These are phyloP conservation scores for Bos javanicus DNA, from an alignment of 2,113 vertebrate species.

Conservation along the genomic window DNA sequence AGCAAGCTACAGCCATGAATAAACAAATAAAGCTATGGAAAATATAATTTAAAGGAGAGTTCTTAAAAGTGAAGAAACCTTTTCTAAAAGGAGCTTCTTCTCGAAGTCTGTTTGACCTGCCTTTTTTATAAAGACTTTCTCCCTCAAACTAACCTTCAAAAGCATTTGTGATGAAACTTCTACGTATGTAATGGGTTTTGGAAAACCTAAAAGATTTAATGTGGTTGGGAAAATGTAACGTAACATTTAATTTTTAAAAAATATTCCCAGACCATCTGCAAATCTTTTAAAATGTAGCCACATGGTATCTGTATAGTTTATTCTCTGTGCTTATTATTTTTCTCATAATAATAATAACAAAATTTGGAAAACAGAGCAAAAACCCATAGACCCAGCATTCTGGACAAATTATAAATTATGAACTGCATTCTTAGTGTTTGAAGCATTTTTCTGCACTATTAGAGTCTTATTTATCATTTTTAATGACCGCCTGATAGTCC, in stretches of 20 bases:
- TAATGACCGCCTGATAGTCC: neutral
- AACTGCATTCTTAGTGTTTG: neutral
- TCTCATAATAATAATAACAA: constrained; percentile 17
- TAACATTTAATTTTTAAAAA: neutral
- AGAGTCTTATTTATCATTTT: neutral
- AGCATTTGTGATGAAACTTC: neutral
- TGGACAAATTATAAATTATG: neutral
- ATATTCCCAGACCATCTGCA: neutral
- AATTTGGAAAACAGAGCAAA: neutral
- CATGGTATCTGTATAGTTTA: neutral
- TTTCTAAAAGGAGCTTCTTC: neutral
- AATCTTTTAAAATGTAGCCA: neutral
- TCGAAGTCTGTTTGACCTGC: neutral
- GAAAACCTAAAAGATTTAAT: constrained; percentile 36
- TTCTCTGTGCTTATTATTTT: neutral
- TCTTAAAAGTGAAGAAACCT: neutral
- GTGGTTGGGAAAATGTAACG: constrained; percentile 16
- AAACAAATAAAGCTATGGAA: neutral
- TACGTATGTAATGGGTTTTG: neutral
- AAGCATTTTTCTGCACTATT: neutral
- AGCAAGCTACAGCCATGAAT: neutral
- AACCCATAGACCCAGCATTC: neutral
- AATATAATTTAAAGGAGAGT: neutral
- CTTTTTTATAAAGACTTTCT: constrained; percentile 1
- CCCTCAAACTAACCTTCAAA: neutral